Conservation (phyloP, 2,888 invertebrate species). For the Agriopis leucophaearia region DNA sequence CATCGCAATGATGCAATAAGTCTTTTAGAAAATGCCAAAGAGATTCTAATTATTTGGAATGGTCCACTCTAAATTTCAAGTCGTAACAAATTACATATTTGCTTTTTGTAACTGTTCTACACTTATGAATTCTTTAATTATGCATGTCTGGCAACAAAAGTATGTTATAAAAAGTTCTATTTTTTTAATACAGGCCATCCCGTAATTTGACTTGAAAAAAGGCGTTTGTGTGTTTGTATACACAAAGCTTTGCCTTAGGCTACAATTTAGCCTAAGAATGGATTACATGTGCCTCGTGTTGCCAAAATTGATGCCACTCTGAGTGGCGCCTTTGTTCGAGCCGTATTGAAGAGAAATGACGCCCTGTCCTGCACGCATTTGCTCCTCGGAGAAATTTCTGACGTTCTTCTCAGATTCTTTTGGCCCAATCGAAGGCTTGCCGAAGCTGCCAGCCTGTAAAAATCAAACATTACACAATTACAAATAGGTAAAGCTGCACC, state of each 20-base stretch:
- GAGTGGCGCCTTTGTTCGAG: conserved; percentile 98
- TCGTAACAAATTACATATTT: conserved; percentile 23
- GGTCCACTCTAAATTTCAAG: conserved; percentile 30
- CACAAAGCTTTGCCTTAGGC: conserved; percentile 8
- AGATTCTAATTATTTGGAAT: conserved; percentile 40
- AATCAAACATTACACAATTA: conserved; percentile 8
- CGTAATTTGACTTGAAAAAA: conserved; percentile 31
- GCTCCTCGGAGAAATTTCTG: conserved; percentile 97
- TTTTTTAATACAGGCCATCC: conserved; percentile 22
- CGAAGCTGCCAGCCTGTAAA: conserved; percentile 91
- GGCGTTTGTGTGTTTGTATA: conserved; percentile 6
- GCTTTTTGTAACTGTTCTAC: conserved; percentile 3
- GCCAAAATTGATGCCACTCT: conserved; percentile 98
- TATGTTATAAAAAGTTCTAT: background rate
- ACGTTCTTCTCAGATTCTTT: conserved; percentile 98
- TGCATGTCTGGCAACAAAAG: conserved; percentile 10
- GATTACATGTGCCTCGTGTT: conserved; percentile 98
- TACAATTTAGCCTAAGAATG: conserved; percentile 3
- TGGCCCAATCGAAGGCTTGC: conserved; percentile 96
- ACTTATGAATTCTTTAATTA: background rate
- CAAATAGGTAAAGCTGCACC: too few species aligned
- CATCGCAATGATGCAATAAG: conserved; percentile 62
- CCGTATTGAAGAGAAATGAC: conserved; percentile 98
- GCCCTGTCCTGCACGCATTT: conserved; percentile 95
- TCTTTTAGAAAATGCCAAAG: conserved; percentile 46